These are phyloP conservation scores for Danaus plexippus DNA, from an alignment of 1,140 invertebrate genomes.

Conservation along the genomic window DNA sequence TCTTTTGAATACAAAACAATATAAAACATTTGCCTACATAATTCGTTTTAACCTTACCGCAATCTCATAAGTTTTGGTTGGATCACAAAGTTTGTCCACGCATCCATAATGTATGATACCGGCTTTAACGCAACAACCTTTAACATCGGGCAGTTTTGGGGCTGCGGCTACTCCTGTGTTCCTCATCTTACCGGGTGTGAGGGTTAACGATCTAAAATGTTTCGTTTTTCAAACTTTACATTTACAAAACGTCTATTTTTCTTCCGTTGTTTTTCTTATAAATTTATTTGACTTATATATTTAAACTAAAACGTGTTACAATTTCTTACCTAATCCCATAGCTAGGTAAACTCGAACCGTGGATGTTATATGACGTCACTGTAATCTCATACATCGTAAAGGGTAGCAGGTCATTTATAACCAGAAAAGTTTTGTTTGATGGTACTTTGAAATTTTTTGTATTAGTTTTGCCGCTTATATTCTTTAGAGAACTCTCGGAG, in stretches of 20 bases:
- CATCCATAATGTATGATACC: slow-evolving; percentile 83
- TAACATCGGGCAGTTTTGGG: slow-evolving; percentile 79
- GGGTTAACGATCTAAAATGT: slow-evolving; percentile 73
- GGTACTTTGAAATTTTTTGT: slow-evolving; percentile 66
- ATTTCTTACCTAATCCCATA: slow-evolving; percentile 72
- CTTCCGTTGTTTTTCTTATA: background rate
- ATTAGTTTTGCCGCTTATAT: slow-evolving; percentile 28
- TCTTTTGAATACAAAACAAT: too few relatives aligned
- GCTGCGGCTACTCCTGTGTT: slow-evolving; percentile 68
- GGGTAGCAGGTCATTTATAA: slow-evolving; percentile 75
- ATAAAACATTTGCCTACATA: too few relatives aligned
- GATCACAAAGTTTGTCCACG: slow-evolving; percentile 84
- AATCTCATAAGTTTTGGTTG: slow-evolving; percentile 71
- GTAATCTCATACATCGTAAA: slow-evolving; percentile 88
- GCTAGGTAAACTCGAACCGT: slow-evolving; percentile 82
- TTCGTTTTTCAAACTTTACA: background rate
- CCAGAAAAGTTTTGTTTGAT: slow-evolving; percentile 72
- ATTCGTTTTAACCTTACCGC: slow-evolving; percentile 37
- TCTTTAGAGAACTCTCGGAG: slow-evolving; percentile 56
- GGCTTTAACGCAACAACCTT: slow-evolving; percentile 78
- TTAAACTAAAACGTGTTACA: background rate
- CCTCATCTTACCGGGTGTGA: slow-evolving; percentile 74
- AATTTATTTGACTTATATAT: too few relatives aligned
- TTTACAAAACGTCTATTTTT: background rate
- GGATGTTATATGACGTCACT: slow-evolving; percentile 79